Base-by-base conservation (phyloP, 2,797 vertebrate species). In the Falco biarmicus region DNA sequence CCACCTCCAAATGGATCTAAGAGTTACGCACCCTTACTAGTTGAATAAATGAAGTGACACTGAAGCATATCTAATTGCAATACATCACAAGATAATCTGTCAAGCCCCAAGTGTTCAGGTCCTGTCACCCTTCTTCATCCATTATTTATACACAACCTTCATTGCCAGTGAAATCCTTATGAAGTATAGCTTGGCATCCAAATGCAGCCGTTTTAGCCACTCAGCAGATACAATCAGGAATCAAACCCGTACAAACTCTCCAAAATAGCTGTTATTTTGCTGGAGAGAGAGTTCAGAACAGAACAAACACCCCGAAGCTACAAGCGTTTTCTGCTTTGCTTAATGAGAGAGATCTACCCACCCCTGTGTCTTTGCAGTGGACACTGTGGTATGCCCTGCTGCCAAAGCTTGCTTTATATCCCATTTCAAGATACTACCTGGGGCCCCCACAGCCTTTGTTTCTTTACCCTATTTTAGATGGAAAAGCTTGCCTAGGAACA, bases 41-140 rank as follows among this genome's bases (percentile, higher is more conserved):
- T 95, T 97, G 98, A 98, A 98, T 98, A 99, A 98, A 98, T 98
- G 98, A 97, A 98, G 98, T 97, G 97, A 98, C 98, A 98, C 97
- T 71, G 97, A 98, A 57, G 70, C 92, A 97, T 97, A 97, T 96
- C 97, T 98, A 98, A 98, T 98, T 97, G 96, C 88, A 97, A 98
- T 97, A 97, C 94, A 98, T 99, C 98, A 98, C 98, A 97, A 97
- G 98, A 97, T 98, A 97, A 98, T 98, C 98, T 98, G 98, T 98
- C 98, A 99, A 97, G 97, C 87, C 94, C 95, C 78, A 91, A 96
- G 96, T 94, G 96, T 96, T 98, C 92, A 94, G 96, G 93, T 96
- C 96, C 96, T 97, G 94, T 93, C 96, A 97, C 96, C 95, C 94
- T 93, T 95, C 96, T 97, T 96, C 97, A 98, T 98, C 96, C 97